These are phyloP conservation scores for Pararge aegeria DNA, from an alignment of 1,140 invertebrate species.

Conservation along the genomic window DNA sequence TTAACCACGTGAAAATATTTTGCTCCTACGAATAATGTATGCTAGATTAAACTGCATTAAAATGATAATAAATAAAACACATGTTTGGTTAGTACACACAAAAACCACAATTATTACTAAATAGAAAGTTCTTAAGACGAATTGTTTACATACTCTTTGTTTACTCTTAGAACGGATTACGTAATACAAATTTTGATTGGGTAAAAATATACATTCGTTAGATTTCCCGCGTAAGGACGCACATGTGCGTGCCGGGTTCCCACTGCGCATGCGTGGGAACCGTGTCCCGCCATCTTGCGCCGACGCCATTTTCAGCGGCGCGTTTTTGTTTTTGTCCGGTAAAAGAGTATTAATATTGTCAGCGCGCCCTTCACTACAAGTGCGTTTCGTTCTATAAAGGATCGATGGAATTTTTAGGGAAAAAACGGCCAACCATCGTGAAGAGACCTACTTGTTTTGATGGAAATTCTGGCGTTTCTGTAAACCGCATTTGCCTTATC, in stretches of 20 bases:
- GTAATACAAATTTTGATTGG: slow-evolving; percentile 23
- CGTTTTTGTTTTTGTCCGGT: slow-evolving; percentile 52
- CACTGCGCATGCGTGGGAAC: slow-evolving; percentile 66
- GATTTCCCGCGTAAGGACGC: slow-evolving; percentile 58
- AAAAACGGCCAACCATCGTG: slow-evolving; percentile 1
- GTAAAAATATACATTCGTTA: slow-evolving; percentile 42
- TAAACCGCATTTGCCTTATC: too few relatives aligned
- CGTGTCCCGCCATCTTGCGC: slow-evolving; percentile 51
- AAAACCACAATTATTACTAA: too few relatives aligned
- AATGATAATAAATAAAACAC: too few relatives aligned
- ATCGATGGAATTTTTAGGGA: slow-evolving; percentile 15
- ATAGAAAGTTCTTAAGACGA: too few relatives aligned
- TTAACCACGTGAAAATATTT: too few relatives aligned
- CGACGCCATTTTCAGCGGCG: slow-evolving; percentile 55
- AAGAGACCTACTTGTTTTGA: too few relatives aligned
- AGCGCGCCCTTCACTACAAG: slow-evolving; percentile 14
- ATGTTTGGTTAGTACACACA: too few relatives aligned
- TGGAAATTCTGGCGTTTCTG: not conserved
- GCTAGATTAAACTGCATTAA: too few relatives aligned
- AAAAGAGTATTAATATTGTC: slow-evolving; percentile 52
- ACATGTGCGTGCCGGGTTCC: slow-evolving; percentile 59
- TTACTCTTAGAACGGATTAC: not conserved
- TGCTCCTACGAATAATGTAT: too few relatives aligned
- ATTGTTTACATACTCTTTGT: not conserved
- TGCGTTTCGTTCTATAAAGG: slow-evolving; percentile 15